Evolutionary conservation across 1,140 invertebrate genomes (phyloP), one percentile per base, ranked within the genome.

Genomic region (Plectrocnemia conspersa): DNA sequence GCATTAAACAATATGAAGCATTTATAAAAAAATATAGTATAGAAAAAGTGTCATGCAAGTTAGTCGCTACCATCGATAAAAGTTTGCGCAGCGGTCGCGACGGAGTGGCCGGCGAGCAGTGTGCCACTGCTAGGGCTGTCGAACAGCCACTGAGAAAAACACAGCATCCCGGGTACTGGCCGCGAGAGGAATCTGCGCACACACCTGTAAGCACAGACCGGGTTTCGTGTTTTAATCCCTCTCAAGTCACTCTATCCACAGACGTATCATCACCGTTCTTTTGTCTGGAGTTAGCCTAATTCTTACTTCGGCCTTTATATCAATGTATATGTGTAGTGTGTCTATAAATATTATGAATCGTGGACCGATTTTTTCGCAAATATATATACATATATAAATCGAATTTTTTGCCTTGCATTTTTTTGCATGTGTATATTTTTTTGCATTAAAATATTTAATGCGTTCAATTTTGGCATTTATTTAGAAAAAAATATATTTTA

Each of bases 81-180:
- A 33, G 47, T 25, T 25, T 27, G 52, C 41, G 52, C 22, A 21
- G 42, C 22, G 33, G 21, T 27, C 22, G 44, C 52, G 56, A 36
- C 29, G 15, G 11, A 29, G 41, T 41, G 10, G 52, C 44, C 25
- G 27, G 35, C 46, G 27, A 7, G 27, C 44, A 29, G 50, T 32
- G 57, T 54, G 38, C 32, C 46, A 36, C 46, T 50, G 46, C 44
- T 29, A 23, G 46, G 48, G 50, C 46, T 35, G 58, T 50, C 56
- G 46, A 48, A 50, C 47, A 33, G 56, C 56, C 56, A 58, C 52
- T 58, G 56, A 32, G 24, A 6, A 29, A n/a, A n/a, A n/a, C n/a
- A n/a, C n/a, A n/a, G n/a, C n/a, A n/a, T n/a, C n/a, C 23, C 22
- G 21, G 13, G 35, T 22, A 9, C 18, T 19, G 23, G 3, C 4